Base-by-base conservation (phyloP, 2,113 vertebrate species). In the Camelus dromedarius region DNA sequence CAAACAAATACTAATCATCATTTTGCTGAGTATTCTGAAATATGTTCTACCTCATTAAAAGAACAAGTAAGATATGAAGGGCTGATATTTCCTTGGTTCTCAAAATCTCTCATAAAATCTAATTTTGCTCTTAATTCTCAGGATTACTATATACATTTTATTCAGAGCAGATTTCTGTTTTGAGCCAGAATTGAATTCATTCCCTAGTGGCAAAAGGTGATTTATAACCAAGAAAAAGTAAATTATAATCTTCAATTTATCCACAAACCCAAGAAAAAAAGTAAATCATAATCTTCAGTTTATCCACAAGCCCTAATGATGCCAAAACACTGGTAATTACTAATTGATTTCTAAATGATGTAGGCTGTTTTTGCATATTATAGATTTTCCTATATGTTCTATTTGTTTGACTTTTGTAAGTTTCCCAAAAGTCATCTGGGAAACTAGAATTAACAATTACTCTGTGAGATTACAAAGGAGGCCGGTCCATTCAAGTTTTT, bases 41-140 rank as follows among this genome's bases (percentile, higher is more conserved):
- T 6, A 77, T 54, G 22, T 38, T 46, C 30, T 13, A 58, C 24
- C 6, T 81, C 22, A 66, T 73, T 70, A 90, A 87, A 90, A 83
- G 50, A 50, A 73, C 26, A 80, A 87, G 73, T 56, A 52, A 62
- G 38, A 87, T 2, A 70, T 28, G 19, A 89, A 85, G 20, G n/a
- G 15, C n/a, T 93, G 28, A 76, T 88, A 28, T 22, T 81, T 89
- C 83, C 87, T 91, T 46, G 30, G 20, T 80, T 92, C 50, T 82
- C 50, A 92, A 87, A 83, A 22, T 67, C 38, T 89, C 54, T 88
- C 50, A 92, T 92, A 52, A 95, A 73, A 92, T 54, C 26, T 85
- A 80, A 90, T 77, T 95, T 94, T 95, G 35, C 19, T 56, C 58
- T 76, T 96, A 87, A 93, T 86, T 96, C 88, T 96, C 75, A 83